Evolutionary conservation across 2,797 vertebrate species (phyloP), one percentile per base, ranked within the genome.

Genomic region (Sebastes paucispinis): DNA sequence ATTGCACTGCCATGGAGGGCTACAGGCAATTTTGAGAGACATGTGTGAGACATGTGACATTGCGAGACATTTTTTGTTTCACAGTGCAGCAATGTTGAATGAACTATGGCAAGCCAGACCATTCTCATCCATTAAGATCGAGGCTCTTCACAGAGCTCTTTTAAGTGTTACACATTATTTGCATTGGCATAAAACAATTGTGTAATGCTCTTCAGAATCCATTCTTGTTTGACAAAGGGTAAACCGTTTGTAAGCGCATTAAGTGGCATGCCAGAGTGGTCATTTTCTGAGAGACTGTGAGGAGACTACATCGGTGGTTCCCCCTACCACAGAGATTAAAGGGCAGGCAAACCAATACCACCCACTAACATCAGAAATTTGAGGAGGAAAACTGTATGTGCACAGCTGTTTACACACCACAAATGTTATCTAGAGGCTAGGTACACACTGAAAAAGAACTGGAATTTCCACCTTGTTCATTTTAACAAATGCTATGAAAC

Each of bases 361-460:
- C 52, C 76, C 74, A 71, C 65, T 8, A 74, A 68, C 71, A 70
- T 79, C 62, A 77, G 31, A 81, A 34, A 63, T 80, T 69, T 86
- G 14, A 68, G n/a, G 67, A 60, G 39, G 79, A 39, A 65, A 24
- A 57, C 64, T 75, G 59, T 25, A 71, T 50, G 22, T 34, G 72
- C 66, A 75, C 69, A 89, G 85, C 75, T 79, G 73, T 91, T 87
- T 74, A 90, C 71, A 85, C 66, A 68, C 63, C 68, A 75, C 77
- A 82, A 36, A 36, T 32, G 65, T 70, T 20, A 65, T 77, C 58
- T 32, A 39, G 22, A 80, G 60, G 66, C 67, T 22, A n/a, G n/a
- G 25, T 22, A 65, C 43, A 75, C 22, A 73, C 55, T 8, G 11
- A 64, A 78, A 75, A 69, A 67, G 13, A 73, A 81, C 66, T 67